Evolutionary conservation across 2,888 invertebrate species (phyloP).

Genomic region (Teleiodes luculella): DNA sequence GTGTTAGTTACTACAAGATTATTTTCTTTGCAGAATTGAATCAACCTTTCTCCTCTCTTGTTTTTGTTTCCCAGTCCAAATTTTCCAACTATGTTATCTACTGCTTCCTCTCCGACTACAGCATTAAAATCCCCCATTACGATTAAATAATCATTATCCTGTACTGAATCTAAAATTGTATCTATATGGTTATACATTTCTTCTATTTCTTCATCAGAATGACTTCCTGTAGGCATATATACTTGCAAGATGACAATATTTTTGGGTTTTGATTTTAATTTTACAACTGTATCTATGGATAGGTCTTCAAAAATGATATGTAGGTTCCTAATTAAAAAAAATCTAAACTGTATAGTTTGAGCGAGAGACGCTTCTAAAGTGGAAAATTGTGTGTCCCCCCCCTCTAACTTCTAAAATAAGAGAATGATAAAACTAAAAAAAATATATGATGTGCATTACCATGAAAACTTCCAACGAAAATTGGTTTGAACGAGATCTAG

Average conservation of each 20-base stretch:
- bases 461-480: no score
- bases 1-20: background rate
- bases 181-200: conserved; percentile 1
- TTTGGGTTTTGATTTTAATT: background rate
- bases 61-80: background rate
- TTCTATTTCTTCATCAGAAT: conserved; percentile 13
- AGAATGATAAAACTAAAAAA: no score
- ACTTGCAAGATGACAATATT: conserved; percentile 4
- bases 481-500: no score
- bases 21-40: conserved; percentile 5
- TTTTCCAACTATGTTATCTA: background rate
- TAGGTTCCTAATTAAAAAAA: no score
- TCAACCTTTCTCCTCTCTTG: background rate
- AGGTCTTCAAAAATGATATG: no score
- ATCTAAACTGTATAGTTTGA: no score
- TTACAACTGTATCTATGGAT: background rate
- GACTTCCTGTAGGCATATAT: conserved; percentile 11
- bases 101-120: background rate
- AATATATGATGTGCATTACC: no score
- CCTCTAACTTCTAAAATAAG: no score
- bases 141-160: background rate
- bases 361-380: no score
- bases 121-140: background rate
- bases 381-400: no score
- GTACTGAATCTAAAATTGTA: background rate